phyloP scores from a whole-genome alignment of 2,113 vertebrate species.

The Pterophyllum scalare region DNA sequence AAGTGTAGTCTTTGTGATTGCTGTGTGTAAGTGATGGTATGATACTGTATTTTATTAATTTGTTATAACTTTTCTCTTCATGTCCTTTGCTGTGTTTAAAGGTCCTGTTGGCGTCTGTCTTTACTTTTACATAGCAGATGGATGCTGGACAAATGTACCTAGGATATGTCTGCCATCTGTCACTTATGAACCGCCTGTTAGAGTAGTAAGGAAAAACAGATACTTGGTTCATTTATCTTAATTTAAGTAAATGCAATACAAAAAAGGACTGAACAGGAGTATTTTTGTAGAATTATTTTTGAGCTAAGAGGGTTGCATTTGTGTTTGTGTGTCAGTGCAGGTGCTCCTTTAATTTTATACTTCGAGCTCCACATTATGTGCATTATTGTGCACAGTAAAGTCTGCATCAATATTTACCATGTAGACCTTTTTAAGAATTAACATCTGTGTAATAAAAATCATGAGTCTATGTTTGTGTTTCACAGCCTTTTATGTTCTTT shows the following conservation, averaged over 20 bases:
- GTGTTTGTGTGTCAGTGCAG: neutral
- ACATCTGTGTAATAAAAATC: neutral
- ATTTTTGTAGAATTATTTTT: neutral
- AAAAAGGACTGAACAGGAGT: neutral
- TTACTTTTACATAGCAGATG: constrained; percentile 4
- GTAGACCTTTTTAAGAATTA: neutral
- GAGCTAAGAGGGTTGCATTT: neutral
- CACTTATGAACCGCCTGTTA: neutral
- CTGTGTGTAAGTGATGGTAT: neutral
- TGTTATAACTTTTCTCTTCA: constrained; percentile 14
- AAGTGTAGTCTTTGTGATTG: neutral
- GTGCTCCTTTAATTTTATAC: too few species aligned
- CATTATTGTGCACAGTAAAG: neutral
- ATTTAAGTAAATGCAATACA: neutral
- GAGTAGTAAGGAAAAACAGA: neutral
- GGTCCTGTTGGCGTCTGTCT: neutral
- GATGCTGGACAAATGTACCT: neutral
- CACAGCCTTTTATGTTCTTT: neutral
- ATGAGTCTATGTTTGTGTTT: neutral
- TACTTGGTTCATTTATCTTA: too few species aligned
- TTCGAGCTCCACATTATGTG: neutral
- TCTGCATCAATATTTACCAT: neutral
- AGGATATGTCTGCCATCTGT: neutral
- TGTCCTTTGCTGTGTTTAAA: constrained; percentile 6
- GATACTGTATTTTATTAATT: constrained; percentile 2